Evolutionary conservation across 2,797 vertebrate genomes (phyloP).

Genomic region (Sebastes matsubarae): DNA sequence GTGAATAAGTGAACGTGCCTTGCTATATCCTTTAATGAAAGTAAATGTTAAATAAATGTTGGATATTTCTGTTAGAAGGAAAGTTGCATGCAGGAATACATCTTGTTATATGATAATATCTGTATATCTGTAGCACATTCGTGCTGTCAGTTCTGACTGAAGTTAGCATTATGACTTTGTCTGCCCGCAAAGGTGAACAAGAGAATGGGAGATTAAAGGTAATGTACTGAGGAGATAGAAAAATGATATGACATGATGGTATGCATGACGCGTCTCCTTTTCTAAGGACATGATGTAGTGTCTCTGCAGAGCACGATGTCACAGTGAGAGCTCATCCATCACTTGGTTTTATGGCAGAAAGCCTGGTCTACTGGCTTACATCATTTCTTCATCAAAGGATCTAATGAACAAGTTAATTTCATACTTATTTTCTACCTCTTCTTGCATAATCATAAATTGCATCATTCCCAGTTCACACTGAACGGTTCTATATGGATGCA

Average conservation of each 20-base stretch:
- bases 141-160: slow-evolving; percentile 12
- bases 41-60: not conserved
- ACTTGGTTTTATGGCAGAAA: slow-evolving; percentile 35
- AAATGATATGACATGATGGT: slow-evolving; percentile 39
- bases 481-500: not conserved
- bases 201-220: slow-evolving; percentile 42
- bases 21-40: not conserved
- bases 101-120: not conserved
- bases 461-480: not conserved
- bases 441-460: not conserved
- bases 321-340: slow-evolving; percentile 33
- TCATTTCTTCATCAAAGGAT: slow-evolving; percentile 19
- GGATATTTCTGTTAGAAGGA: not conserved
- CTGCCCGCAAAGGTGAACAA: slow-evolving; percentile 44
- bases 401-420: slow-evolving; percentile 15
- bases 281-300: slow-evolving; percentile 29
- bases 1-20: not conserved
- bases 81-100: not conserved
- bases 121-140: not conserved
- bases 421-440: not conserved
- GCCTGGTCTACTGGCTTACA: slow-evolving; percentile 15
- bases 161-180: slow-evolving; percentile 22
- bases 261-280: slow-evolving; percentile 40
- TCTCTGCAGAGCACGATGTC: slow-evolving; percentile 32
- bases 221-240: slow-evolving; percentile 31